phyloP scores from a whole-genome alignment of 53 echinoderm and acorn worm species.

The Actinopyga echinites region DNA sequence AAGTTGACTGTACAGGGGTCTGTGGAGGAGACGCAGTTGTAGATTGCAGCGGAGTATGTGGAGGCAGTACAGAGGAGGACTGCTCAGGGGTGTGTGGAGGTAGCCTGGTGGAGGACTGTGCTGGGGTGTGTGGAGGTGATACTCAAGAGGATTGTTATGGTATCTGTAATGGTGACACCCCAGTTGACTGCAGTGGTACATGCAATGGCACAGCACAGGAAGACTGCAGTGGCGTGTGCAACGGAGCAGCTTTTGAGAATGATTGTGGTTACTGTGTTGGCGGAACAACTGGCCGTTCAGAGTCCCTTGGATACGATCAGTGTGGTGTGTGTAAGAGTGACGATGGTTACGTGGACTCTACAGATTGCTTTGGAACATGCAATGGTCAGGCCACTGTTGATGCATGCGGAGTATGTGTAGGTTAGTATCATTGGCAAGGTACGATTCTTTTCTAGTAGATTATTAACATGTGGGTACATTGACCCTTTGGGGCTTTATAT shows the following conservation, averaged over 20 bases:
- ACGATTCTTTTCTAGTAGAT: too few relatives aligned
- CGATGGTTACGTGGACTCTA: conserved; percentile 45
- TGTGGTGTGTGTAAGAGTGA: conserved; percentile 45
- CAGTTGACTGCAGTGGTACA: conserved; percentile 13
- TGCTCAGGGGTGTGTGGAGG: conserved; percentile 67
- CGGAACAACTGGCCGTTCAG: conserved; percentile 42
- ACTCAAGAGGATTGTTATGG: conserved; percentile 56
- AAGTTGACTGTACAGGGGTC: background rate
- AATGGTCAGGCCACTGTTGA: conserved; percentile 68
- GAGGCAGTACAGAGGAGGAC: conserved; percentile 49
- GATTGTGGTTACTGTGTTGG: conserved; percentile 57
- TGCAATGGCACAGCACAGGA: conserved; percentile 29
- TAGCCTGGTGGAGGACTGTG: conserved; percentile 59
- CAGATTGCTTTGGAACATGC: conserved; percentile 76
- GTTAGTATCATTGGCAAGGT: conserved; percentile 35
- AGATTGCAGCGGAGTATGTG: conserved; percentile 67
- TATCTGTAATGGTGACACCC: conserved; percentile 54
- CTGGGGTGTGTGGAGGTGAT: conserved; percentile 54
- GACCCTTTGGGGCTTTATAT: too few relatives aligned
- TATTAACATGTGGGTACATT: too few relatives aligned
- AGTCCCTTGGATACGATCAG: conserved; percentile 17
- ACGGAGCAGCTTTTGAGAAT: conserved; percentile 30
- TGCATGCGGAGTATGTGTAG: conserved; percentile 72
- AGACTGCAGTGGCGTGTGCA: conserved; percentile 42
- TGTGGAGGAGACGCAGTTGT: conserved; percentile 17